Conservation (phyloP, 2,113 vertebrate genomes). For the Caretta caretta region DNA sequence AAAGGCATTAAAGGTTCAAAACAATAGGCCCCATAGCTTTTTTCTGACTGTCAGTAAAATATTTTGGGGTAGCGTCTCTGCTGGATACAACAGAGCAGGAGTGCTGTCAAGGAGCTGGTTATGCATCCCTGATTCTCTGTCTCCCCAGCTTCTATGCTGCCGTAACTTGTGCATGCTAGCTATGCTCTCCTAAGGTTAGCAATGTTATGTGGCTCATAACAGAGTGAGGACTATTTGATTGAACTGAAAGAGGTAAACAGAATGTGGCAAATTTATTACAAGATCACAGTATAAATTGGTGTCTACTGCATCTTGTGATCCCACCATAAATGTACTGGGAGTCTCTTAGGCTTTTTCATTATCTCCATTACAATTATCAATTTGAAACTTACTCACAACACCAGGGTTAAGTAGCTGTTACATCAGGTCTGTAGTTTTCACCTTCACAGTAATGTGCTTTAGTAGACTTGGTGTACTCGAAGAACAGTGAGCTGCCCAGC, state of each 20-base stretch:
- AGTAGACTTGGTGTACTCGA: constrained; percentile 19
- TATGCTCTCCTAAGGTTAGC: background rate
- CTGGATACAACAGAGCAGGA: background rate
- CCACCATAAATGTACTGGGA: background rate
- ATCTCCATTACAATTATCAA: constrained; percentile 36
- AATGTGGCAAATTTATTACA: background rate
- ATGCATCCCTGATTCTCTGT: background rate
- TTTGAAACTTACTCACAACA: constrained; percentile 21
- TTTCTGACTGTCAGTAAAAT: background rate
- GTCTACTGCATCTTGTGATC: background rate
- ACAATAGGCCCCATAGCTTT: background rate
- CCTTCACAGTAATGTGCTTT: background rate
- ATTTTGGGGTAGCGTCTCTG: background rate
- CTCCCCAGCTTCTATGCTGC: background rate
- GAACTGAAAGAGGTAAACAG: background rate
- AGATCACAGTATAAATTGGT: background rate
- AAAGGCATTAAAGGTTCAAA: background rate
- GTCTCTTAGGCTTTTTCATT: background rate
- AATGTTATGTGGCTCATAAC: background rate
- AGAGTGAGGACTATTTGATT: background rate
- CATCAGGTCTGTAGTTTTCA: constrained; percentile 2
- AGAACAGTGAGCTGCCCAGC: constrained; percentile 36
- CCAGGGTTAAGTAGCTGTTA: background rate
- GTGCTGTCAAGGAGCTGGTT: background rate
- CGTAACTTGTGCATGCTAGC: background rate